These are phyloP conservation scores for Lasioglossum figueresi DNA, from an alignment of 2,888 invertebrate genomes.

Conservation along the genomic window DNA sequence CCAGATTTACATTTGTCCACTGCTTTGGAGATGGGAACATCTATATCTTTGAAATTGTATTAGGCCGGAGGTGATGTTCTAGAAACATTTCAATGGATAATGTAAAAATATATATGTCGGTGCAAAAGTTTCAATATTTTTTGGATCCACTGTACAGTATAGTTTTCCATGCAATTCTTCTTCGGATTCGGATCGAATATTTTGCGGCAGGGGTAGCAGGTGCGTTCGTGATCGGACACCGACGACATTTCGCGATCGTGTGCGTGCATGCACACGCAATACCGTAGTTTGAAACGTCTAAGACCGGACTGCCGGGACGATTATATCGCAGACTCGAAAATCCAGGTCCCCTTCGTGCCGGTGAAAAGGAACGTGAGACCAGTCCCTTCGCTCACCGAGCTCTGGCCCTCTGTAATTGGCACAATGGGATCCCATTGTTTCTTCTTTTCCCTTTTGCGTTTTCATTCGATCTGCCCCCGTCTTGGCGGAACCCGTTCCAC, in stretches of 20 bases:
- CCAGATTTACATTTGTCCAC: neutral
- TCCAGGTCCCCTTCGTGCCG: slow-evolving; percentile 37
- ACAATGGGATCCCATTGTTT: slow-evolving; percentile 51
- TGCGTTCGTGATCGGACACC: neutral
- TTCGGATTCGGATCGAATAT: neutral
- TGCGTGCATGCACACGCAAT: neutral
- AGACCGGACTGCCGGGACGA: slow-evolving; percentile 45
- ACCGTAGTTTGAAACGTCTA: neutral
- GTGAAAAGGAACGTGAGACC: slow-evolving; percentile 55
- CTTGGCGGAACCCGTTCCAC: slow-evolving; percentile 11
- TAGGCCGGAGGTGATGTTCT: neutral
- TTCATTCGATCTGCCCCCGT: neutral
- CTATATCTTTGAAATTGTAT: neutral
- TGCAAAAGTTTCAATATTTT: too few species aligned
- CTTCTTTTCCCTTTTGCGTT: slow-evolving; percentile 2
- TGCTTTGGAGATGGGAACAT: neutral
- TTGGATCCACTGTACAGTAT: neutral
- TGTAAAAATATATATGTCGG: neutral
- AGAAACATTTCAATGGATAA: neutral
- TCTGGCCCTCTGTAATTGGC: slow-evolving; percentile 43
- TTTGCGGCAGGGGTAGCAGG: neutral
- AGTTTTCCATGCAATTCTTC: neutral
- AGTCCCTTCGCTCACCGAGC: slow-evolving; percentile 23
- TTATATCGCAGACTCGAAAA: slow-evolving; percentile 63
- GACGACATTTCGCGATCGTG: neutral